Evolutionary conservation across 2,888 invertebrate species (phyloP).

Genomic region (Beris morrisii): DNA sequence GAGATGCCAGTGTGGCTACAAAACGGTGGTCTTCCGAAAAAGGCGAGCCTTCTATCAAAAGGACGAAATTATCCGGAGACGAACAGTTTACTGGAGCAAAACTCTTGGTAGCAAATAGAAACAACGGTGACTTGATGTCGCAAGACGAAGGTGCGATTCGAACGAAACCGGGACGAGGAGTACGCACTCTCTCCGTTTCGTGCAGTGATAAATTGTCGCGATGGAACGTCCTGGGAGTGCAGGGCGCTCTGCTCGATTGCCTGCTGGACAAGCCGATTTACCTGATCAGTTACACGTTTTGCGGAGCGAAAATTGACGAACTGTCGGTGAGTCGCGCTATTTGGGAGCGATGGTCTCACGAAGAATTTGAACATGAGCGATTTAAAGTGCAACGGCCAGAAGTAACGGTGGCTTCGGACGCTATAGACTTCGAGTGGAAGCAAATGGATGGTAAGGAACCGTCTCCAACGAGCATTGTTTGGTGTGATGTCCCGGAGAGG

Average conservation of each 20-base stretch:
- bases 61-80: slow-evolving; percentile 42
- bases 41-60: slow-evolving; percentile 40
- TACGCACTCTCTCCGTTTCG: slow-evolving; percentile 84
- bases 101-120: slow-evolving; percentile 58
- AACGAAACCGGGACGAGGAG: slow-evolving; percentile 89
- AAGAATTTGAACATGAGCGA: slow-evolving; percentile 35
- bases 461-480: slow-evolving; percentile 64
- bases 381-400: slow-evolving; percentile 45
- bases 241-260: slow-evolving; percentile 76
- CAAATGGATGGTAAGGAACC: slow-evolving; percentile 57
- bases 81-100: slow-evolving; percentile 80
- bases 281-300: slow-evolving; percentile 71
- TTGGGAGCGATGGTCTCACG: slow-evolving; percentile 52
- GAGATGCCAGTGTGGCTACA: slow-evolving; percentile 72
- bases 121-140: slow-evolving; percentile 61
- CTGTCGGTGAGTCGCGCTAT: slow-evolving; percentile 63
- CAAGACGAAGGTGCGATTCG: slow-evolving; percentile 73
- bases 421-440: slow-evolving; percentile 53
- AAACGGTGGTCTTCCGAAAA: slow-evolving; percentile 40
- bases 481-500: slow-evolving; percentile 59
- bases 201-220: slow-evolving; percentile 93
- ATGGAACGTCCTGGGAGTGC: slow-evolving; percentile 85
- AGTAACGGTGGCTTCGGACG: slow-evolving; percentile 42
- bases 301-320: slow-evolving; percentile 64
- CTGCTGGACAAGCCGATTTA: slow-evolving; percentile 69